Evolutionary conservation across 2,113 vertebrate genomes (phyloP).

Genomic region (Mustela lutreola): DNA sequence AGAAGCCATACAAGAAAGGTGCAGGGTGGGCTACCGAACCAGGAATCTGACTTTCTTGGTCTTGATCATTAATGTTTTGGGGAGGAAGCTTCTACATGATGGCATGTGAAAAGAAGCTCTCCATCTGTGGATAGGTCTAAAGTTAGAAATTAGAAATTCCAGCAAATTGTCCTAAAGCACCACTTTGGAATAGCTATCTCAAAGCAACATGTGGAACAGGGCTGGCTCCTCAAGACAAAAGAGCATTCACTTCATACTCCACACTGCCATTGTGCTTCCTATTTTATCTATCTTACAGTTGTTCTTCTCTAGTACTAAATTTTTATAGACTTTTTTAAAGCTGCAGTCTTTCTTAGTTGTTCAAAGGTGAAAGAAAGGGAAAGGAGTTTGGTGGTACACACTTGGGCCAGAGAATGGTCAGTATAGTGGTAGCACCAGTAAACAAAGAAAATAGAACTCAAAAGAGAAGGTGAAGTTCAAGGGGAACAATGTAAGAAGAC

Average conservation of each 20-base stretch:
- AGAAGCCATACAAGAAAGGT: neutral
- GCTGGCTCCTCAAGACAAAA: neutral
- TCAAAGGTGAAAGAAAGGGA: conserved; percentile 34
- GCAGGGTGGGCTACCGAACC: neutral
- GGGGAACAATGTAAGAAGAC: neutral
- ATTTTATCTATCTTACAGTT: neutral
- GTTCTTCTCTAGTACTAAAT: neutral
- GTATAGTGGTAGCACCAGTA: neutral
- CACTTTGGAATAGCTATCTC: neutral
- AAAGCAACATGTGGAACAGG: neutral
- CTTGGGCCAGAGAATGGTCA: neutral
- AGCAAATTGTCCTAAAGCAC: neutral
- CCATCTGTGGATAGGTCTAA: neutral
- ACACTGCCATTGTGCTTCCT: neutral
- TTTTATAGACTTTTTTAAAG: neutral
- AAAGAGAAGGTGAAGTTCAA: conserved; percentile 21
- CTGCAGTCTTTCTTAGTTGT: neutral
- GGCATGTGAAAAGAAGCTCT: conserved; percentile 2
- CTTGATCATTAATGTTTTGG: neutral
- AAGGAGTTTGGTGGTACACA: neutral
- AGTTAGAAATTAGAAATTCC: conserved; percentile 25
- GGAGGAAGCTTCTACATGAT: neutral
- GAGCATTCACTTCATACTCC: neutral
- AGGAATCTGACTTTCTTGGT: neutral
- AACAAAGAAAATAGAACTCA: neutral